Base-by-base conservation (phyloP, 2,797 vertebrate genomes). In the Crocidura indochinensis region DNA sequence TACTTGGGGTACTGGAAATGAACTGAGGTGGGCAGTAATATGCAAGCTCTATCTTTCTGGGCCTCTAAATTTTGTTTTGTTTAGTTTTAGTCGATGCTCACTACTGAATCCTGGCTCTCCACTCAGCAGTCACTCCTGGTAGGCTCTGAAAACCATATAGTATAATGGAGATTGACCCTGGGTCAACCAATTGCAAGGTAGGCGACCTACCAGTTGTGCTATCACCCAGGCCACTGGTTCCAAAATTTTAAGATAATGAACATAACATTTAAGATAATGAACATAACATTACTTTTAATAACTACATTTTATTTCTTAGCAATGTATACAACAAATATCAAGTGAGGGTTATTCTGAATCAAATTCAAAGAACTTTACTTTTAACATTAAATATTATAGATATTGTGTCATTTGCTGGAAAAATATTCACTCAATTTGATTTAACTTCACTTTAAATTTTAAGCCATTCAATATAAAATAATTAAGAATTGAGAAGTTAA, bases 381-480 rank as follows among this genome's bases (percentile, higher is more conserved):
- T n/a, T n/a, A n/a, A n/a, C 14, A 65, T 27, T 9, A 11, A 82
- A 0, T 0, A 4, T 6, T 8, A 71, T 12, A 8, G 10, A 19
- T 75, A 26, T 11, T 24, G 19, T 8, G 62, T 12, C 22, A 17
- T 3, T 24, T 64, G 29, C 12, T 69, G n/a, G 78, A 90, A 49
- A 73, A 76, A 65, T 56, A 69, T 56, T n/a, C 5, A 53, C 6
- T 93, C 14, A 10, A 24, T 78, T 77, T 31, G 12, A 15, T 60
- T 93, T 76, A 62, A 10, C 8, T 82, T 84, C 44, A 74, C 47
- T 84, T 84, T n/a, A 78, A 81, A 64, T 89, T 69, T 24, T 10
- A 17, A 67, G 46, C 87, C 17, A 73, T 62, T 69, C 29, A 65
- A 2, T 51, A 24, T 77, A 71, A 94, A 85, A 85, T 81, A 47